Base-by-base conservation (phyloP, 2,888 invertebrate species). In the Tipula vernalis region DNA sequence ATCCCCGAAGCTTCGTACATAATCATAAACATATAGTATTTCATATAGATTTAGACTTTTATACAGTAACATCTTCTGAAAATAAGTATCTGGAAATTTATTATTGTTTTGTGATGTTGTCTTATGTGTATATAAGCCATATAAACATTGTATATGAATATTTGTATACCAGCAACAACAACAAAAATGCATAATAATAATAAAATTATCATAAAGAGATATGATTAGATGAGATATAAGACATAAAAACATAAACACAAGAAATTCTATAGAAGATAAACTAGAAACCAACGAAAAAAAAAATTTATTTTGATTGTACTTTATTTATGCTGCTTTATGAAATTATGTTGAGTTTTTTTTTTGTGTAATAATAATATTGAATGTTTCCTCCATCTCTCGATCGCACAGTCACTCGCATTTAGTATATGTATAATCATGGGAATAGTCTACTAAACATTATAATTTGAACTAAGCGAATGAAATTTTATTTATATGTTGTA, bases 141-240 rank as follows among this genome's bases (percentile, higher is more conserved):
- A 13, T 71, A 5, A 28, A 57, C 57, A 57, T 18, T n/a, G 10
- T 57, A 28, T 71, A 71, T 71, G 71, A 28, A 71, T 71, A 28
- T 71, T 71, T 71, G 18, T 6, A 71, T 28, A 28, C 18, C 28
- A 71, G 28, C 2, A 28, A 71, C 71, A 71, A 71, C 18, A 71
- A 51, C 51, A n/a, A 6, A 51, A 71, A 71, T 28, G 28, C 71
- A 71, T 71, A 71, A 71, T 71, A 71, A 71, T 71, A 71, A 71
- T 71, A 71, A 71, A 71, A 71, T 71, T 71, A 71, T 71, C 71
- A 71, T 71, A 71, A 71, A 71, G 71, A 71, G 71, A 71, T 71
- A 71, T 71, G 71, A 71, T 71, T 71, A 71, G 71, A 71, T 71
- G 71, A 71, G 71, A 71, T 28, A 71, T 28, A 71, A 71, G 71